A percentile compares a stretch with the other conserved stretches of the same genome.
Conservation (phyloP, 1,140 invertebrate species). For the Pomacea maculata region DNA sequence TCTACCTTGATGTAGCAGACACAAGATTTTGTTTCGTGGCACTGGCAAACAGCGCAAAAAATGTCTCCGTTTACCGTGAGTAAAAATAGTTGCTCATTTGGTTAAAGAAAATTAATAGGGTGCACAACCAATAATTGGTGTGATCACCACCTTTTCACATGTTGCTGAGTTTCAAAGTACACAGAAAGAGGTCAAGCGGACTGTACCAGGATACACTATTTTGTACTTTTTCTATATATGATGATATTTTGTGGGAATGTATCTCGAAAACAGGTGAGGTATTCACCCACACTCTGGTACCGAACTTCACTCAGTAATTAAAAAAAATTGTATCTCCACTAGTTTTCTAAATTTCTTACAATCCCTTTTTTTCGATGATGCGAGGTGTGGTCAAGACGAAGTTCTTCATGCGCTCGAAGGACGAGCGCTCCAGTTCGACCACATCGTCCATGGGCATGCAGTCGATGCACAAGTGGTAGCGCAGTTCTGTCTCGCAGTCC, state of each 20-base stretch:
- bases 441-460: conserved; percentile 74
- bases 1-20: too few relatives aligned
- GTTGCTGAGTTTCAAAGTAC: too few relatives aligned
- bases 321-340: neutral
- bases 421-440: conserved; percentile 68
- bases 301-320: neutral
- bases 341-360: conserved; percentile 31
- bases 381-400: conserved; percentile 56
- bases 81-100: too few relatives aligned
- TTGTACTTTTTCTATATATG: neutral
- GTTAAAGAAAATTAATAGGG: too few relatives aligned
- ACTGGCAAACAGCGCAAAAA: too few relatives aligned
- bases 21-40: too few relatives aligned
- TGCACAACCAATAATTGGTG: too few relatives aligned
- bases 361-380: conserved; percentile 53
- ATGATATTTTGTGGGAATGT: neutral
- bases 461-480: conserved; percentile 75
- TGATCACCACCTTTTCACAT: too few relatives aligned
- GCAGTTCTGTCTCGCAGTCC: conserved; percentile 72
- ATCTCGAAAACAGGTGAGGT: neutral
- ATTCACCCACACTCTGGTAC: too few relatives aligned
- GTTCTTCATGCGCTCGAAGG: conserved; percentile 66
- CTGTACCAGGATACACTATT: too few relatives aligned
- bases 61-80: too few relatives aligned
- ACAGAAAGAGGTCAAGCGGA: too few relatives aligned